These are phyloP conservation scores for Cynoglossus semilaevis DNA, from an alignment of 2,113 vertebrate species.

Conservation along the genomic window DNA sequence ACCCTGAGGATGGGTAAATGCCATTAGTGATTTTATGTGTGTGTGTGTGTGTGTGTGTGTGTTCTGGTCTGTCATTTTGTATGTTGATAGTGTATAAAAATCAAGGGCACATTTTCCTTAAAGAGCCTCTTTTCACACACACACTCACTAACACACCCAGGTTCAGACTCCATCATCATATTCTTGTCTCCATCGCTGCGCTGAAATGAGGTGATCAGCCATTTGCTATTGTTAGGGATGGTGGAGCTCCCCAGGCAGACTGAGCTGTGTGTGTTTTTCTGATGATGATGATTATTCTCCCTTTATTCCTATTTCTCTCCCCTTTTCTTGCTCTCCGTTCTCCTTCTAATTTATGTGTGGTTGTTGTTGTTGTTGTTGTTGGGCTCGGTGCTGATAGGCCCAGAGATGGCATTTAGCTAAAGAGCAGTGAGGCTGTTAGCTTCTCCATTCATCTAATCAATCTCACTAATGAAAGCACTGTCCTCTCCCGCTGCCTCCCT, in stretches of 20 bases:
- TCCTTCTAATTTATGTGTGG: conserved; percentile 68
- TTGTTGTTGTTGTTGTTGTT: conserved; percentile 70
- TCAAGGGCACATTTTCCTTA: conserved; percentile 27
- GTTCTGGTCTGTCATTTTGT: conserved; percentile 11
- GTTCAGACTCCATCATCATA: conserved; percentile 5
- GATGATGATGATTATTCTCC: conserved; percentile 46
- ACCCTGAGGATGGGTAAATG: conserved; percentile 63
- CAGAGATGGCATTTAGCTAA: conserved; percentile 78
- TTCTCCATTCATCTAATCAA: conserved; percentile 76
- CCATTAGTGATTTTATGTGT: conserved; percentile 54
- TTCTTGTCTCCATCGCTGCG: conserved; percentile 28
- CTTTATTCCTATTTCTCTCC: conserved; percentile 31
- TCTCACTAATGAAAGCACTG: conserved; percentile 75
- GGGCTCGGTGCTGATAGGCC: conserved; percentile 67
- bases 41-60: conserved; percentile 18
- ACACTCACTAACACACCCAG: conserved; percentile 7
- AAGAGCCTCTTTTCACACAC: conserved; percentile 3
- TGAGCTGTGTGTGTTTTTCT: conserved; percentile 34
- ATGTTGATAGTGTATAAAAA: conserved; percentile 23
- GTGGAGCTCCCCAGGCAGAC: conserved; percentile 32
- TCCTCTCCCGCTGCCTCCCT: conserved; percentile 60
- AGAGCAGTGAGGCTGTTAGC: conserved; percentile 77
- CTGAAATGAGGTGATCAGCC: conserved; percentile 46
- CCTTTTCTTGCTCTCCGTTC: conserved; percentile 3
- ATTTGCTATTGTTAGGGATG: conserved; percentile 26